A percentile compares a stretch with the other conserved stretches of the same genome.
Evolutionary conservation across 2,797 vertebrate genomes (phyloP).

Genomic region (Tarsius wallacei): DNA sequence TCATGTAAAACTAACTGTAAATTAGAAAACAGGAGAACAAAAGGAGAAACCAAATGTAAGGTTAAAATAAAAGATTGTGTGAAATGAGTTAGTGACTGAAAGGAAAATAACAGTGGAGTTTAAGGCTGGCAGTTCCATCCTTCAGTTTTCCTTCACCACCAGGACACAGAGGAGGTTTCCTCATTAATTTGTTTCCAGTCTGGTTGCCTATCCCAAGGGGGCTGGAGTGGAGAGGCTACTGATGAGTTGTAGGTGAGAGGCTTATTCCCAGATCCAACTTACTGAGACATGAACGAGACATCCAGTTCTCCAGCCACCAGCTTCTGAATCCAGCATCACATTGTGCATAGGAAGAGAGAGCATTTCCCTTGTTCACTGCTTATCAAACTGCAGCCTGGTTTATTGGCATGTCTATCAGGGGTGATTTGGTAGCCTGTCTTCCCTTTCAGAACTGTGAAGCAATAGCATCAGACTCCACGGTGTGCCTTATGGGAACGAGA

Average conservation of each 20-base stretch:
- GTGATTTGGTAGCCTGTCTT: slow-evolving; percentile 59
- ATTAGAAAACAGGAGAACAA: neutral
- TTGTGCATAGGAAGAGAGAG: neutral
- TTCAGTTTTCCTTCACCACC: neutral
- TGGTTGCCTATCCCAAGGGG: neutral
- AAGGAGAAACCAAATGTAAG: neutral
- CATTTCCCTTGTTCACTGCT: slow-evolving; percentile 57
- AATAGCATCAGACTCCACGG: neutral
- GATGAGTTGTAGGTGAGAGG: slow-evolving; percentile 9
- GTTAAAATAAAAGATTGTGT: neutral
- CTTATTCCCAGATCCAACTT: neutral
- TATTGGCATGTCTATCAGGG: slow-evolving; percentile 69
- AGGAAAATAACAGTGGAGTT: neutral
- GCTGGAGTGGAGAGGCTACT: neutral
- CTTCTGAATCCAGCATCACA: neutral
- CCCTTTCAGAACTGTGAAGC: neutral
- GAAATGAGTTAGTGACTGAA: neutral
- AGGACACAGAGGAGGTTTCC: neutral
- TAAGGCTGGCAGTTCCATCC: neutral
- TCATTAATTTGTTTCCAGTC: slow-evolving; percentile 31
- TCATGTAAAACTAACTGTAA: neutral
- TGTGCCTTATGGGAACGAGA: neutral
- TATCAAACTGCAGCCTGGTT: slow-evolving; percentile 18
- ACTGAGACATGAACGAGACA: neutral
- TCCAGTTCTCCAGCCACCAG: neutral